Percentiles rank a stretch among this genome's conserved stretches.
Conservation (phyloP, 2,113 vertebrate genomes). For the Eupsittula cactorum region DNA sequence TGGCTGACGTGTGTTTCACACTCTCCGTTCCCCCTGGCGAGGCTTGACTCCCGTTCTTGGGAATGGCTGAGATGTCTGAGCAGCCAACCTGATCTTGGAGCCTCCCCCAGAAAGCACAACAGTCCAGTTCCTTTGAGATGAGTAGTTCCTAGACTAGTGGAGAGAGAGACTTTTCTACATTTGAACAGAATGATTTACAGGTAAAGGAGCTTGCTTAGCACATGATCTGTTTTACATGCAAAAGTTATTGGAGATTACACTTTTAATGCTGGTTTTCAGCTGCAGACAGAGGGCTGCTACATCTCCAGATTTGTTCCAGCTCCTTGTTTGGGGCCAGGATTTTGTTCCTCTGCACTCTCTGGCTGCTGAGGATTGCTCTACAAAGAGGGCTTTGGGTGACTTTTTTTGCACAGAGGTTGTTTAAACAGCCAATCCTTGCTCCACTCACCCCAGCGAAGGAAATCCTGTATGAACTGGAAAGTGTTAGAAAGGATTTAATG, state of each 20-base stretch:
- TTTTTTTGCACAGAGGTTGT: neutral
- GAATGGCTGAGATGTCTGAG: neutral
- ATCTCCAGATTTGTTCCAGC: neutral
- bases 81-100: neutral
- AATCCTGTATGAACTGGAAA: slow-evolving; percentile 65
- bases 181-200: neutral
- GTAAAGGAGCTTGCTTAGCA: neutral
- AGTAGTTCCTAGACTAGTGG: neutral
- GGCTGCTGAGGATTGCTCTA: neutral
- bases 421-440: slow-evolving; percentile 23
- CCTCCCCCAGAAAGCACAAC: neutral
- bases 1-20: neutral
- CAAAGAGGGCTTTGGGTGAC: neutral
- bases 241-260: neutral
- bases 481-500: slow-evolving; percentile 77
- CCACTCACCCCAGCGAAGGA: neutral
- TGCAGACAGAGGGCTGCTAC: neutral
- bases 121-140: neutral
- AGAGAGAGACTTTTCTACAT: neutral
- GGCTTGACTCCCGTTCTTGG: rapidly evolving
- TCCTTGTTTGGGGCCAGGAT: neutral
- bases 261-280: neutral
- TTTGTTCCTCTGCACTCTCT: neutral
- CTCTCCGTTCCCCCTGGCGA: neutral
- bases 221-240: neutral